Evolutionary conservation across 2,797 vertebrate species (phyloP), one percentile per base, ranked within the genome.

Genomic region (Margarornis squamiger): DNA sequence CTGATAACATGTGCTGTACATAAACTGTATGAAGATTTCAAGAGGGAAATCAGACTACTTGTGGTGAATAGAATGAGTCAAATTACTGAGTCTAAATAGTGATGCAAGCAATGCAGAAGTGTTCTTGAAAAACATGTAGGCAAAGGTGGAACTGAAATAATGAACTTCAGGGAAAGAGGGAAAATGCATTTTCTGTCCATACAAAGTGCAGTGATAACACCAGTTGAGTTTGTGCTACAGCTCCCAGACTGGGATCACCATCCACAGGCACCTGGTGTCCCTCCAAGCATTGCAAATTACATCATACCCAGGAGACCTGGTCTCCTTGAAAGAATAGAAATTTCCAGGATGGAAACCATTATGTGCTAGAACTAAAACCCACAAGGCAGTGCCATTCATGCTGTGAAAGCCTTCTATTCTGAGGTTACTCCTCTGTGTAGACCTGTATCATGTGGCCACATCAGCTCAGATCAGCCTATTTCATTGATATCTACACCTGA

Each of bases 361-460:
- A 58, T 18, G 6, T n/a, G 8, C 11, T 39, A 58, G 55, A 82
- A 65, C 5, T 29, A 62, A 41, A 62, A 38, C 8, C 10, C 52
- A n/a, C 17, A 55, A 21, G 39, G 5, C 61, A 65, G 8, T 63
- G 12, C 4, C 27, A 30, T 22, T 78, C 8, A 16, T 61, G 29
- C 34, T 65, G 45, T n/a, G 49, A 65, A 49, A 54, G 14, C 13
- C 46, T 72, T 58, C 41, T 39, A 55, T 1, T 18, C 14, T 3
- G 0, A 80, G 38, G 27, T 58, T 54, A 27, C 48, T 89, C 16
- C 38, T 74, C 6, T 39, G 2, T 10, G 20, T 5, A 26, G 30
- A 20, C 17, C 10, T 17, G 30, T 10, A 63, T 46, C 20, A 32
- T 0, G 0, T 23, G 39, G 9, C 30, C 23, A 23, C 1, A 3